Base-by-base conservation (phyloP, 1,140 invertebrate genomes). In the Bombus fervidus region DNA sequence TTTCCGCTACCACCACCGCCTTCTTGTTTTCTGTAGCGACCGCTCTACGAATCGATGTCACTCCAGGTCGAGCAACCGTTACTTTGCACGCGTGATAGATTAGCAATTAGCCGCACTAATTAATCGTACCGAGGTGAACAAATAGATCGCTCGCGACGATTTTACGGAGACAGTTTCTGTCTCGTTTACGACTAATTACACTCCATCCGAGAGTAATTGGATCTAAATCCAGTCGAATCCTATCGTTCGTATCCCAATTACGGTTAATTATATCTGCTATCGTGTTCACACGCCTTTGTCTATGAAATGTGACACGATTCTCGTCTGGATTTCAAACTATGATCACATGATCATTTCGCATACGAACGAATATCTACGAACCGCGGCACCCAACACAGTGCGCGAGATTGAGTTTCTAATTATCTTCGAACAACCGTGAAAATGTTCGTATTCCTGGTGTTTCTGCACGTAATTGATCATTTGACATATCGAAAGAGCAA, bases 171-270 rank as follows among this genome's bases (percentile, higher is more conserved):
- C 72, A 41, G 74, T 77, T 41, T 39, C 74, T 53, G 73, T 77
- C 72, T 77, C 81, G 83, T 85, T 83, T 47, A 34, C 69, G 83
- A 41, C 77, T 81, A 81, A 85, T 85, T 73, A 81, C 66, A 22
- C 25, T n/a, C 8, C 69, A 43, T 43, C 31, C 28, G 3, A 34
- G 83, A 73, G 37, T 79, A 73, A 80, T 57, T 79, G 68, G 76
- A 80, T 85, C 68, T 85, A 73, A 85, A 85, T 80, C 68, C 18
- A 47, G 18, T 47, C 68, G 76, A 77, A 85, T 80, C 66, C 62
- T 80, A 73, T 80, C 76, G 76, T 72, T 62, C 28, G 53, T 28
- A 43, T 72, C n/a, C n/a, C 64, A 47, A 69, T 78, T 77, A 57
- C 68, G 83, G 12, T 80, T 85, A 72, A 85, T 85, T 80, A 76